Conservation (phyloP, 2,113 vertebrate genomes). For the Clarias magur region DNA sequence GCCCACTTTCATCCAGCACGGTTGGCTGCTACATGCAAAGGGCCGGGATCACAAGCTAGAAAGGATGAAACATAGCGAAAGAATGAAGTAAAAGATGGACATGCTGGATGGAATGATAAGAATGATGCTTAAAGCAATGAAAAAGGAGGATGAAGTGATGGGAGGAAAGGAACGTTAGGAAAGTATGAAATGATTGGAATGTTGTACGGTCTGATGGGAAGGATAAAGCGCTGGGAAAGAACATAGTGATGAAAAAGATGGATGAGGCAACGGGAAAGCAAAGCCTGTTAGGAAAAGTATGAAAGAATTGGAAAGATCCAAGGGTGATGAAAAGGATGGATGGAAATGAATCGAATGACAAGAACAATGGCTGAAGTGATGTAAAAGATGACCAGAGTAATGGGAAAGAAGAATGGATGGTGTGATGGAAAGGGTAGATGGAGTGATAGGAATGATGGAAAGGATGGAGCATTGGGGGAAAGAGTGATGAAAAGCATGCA, state of each 20-base stretch:
- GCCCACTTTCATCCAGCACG: slow-evolving; percentile 56
- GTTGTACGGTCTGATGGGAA: background rate
- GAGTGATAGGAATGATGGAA: background rate
- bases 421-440: background rate
- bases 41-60: background rate
- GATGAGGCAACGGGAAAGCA: background rate
- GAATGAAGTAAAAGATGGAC: background rate
- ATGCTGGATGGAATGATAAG: no score
- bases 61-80: background rate
- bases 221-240: background rate
- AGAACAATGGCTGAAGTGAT: background rate
- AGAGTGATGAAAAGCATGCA: background rate
- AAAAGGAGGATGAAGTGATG: background rate
- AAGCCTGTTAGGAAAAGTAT: no score
- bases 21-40: slow-evolving; percentile 2
- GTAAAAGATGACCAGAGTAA: background rate
- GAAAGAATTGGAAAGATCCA: background rate
- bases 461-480: background rate
- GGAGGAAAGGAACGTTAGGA: background rate
- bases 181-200: background rate
- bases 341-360: background rate
- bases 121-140: background rate
- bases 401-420: background rate
- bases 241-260: background rate
- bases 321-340: background rate